Base-by-base conservation (phyloP, 1,140 invertebrate species). In the Augochlora pura region DNA sequence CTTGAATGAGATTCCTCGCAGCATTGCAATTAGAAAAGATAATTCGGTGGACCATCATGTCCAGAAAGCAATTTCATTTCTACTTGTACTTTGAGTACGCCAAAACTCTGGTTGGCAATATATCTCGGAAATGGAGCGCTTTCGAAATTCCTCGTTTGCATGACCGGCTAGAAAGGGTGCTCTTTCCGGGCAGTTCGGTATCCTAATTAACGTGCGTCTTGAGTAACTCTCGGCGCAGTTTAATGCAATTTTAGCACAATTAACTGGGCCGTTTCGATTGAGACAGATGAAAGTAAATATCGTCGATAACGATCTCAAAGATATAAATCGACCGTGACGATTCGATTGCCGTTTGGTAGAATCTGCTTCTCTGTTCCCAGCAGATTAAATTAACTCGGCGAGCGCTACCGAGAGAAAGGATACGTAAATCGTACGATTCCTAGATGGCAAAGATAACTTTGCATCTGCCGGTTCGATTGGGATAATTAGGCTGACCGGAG, bases 371-470 rank as follows among this genome's bases (percentile, higher is more conserved):
- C 39, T 16, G 66, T 77, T 80, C 65, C 71, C 72, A 74, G 60
- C 60, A 73, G 81, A 89, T 86, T 88, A 88, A 90, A 90, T 88
- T 88, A 90, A 90, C 78, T 82, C 65, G 66, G 74, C 54, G 54
- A 57, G 68, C 74, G 72, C 85, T 77, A 77, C 69, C 60, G 76
- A 72, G 46, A 79, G 75, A 77, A 77, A 80, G 60, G 82, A 62
- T 79, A 83, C 82, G 83, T 84, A 81, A 85, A 87, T 87, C 82
- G 84, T 83, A 81, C 83, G 81, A 88, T 88, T 87, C 84, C 80
- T 85, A 86, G 89, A 90, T 89, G 82, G 77, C 82, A 69, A 78
- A 85, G 88, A 88, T 90, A 89, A 72, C 89, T 90, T 90, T 89
- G 80, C 79, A 87, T 90, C 89, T 88, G 81, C 81, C 86, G 87